Base-by-base conservation (phyloP, 2,113 vertebrate species). In the Otocyon megalotis region DNA sequence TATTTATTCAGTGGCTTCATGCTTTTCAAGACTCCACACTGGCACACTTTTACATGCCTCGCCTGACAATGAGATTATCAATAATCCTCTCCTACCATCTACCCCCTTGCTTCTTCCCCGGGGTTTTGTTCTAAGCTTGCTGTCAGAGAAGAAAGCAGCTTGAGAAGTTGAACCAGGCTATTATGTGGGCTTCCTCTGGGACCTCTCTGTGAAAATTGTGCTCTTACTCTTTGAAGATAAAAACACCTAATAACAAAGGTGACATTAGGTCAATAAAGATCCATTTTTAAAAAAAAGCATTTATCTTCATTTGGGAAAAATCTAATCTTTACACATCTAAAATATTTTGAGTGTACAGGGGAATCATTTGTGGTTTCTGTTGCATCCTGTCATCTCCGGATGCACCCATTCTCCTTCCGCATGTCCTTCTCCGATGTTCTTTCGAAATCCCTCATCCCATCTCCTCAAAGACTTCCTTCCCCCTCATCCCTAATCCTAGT, bases 181-280 rank as follows among this genome's bases (percentile, higher is more conserved):
- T 63, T 5, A 3, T 1, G 13, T 28, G 28, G 20, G 24, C 4
- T 86, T 93, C 93, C 35, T 67, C 50, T 26, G 24, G 8, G 12
- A 65, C 0, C 8, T 90, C 7, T 37, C 26, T n/a, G 4, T 48
- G 69, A 93, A 93, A 48, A 0, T 13, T 85, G 15, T 35, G 28
- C 50, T 87, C 30, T 96, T 60, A 90, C 17, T 58, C 5, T 30
- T 60, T 87, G 26, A 24, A 96, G 43, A 81, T 50, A 22, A 63
- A 95, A 89, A 58, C 54, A 72, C 22, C 37, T 92, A n/a, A 72
- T 62, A 93, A 24, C 4, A 76, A 80, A 97, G 4, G 32, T 56
- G 32, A 95, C 20, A 10, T 79, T 79, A 71, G 3, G 17, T 90
- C 9, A 79, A 14, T 30, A 79, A 71, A 92, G 7, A 82, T 65